These are phyloP conservation scores for Falco columbarius DNA, from an alignment of 2,797 vertebrate species.

Conservation along the genomic window DNA sequence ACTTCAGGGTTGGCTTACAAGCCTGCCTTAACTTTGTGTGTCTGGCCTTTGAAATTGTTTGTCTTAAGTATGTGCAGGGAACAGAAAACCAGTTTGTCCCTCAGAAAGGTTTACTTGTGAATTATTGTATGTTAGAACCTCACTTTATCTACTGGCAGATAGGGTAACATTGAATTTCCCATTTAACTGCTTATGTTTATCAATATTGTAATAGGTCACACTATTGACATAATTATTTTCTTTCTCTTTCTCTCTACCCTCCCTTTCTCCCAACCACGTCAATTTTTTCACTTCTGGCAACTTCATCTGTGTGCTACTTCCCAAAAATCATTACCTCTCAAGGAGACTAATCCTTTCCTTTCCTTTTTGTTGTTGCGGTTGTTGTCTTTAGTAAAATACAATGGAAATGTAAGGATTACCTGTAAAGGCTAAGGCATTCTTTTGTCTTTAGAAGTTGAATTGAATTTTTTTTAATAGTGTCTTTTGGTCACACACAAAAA, in stretches of 20 bases:
- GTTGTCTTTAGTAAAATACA: background rate
- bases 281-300: constrained; percentile 63
- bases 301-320: constrained; percentile 39
- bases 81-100: background rate
- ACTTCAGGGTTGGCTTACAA: background rate
- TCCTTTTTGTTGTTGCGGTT: background rate
- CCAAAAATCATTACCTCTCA: constrained; percentile 67
- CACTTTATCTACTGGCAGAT: constrained; percentile 11
- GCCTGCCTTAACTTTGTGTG: background rate
- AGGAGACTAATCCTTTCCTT: constrained; percentile 57
- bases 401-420: constrained; percentile 28
- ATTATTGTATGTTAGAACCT: constrained; percentile 12
- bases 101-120: constrained; percentile 43
- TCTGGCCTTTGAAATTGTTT: constrained; percentile 3
- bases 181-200: constrained; percentile 53
- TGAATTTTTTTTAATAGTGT: constrained; percentile 53
- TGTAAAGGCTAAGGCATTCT: constrained; percentile 27
- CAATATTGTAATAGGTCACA: constrained; percentile 54
- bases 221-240: constrained; percentile 53
- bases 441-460: constrained; percentile 52
- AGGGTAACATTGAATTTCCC: constrained; percentile 57
- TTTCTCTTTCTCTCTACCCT: constrained; percentile 8
- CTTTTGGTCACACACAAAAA: constrained; percentile 70
- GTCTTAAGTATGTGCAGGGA: background rate
- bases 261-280: constrained; percentile 15